Evolutionary conservation across 23 tunicate genomes (phyloP).

Genomic region (Aplidium turbinatum): DNA sequence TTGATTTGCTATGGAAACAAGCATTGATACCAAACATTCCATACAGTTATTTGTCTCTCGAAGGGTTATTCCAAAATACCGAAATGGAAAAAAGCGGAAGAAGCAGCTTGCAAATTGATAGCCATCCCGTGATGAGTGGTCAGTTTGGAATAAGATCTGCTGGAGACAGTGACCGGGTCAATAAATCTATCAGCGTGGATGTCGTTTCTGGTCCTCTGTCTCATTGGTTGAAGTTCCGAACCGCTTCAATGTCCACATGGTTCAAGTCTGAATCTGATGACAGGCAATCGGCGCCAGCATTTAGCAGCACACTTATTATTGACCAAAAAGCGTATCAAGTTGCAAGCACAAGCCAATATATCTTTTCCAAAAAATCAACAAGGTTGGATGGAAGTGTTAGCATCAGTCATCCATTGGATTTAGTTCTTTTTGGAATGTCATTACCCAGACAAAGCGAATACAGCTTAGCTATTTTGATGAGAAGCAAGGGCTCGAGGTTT

Average conservation of each 20-base stretch:
- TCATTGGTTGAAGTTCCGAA: constrained; percentile 16
- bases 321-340: constrained; percentile 13
- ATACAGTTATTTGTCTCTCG: not conserved
- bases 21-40: not conserved
- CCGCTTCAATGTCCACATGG: constrained; percentile 16
- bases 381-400: too few species aligned
- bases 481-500: constrained; percentile 6
- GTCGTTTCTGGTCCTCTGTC: constrained; percentile 36
- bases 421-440: constrained; percentile 24
- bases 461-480: not conserved
- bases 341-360: too few species aligned
- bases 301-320: constrained; percentile 11
- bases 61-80: not conserved
- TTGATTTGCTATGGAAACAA: constrained; percentile 66
- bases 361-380: too few species aligned
- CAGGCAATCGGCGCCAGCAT: constrained; percentile 12
- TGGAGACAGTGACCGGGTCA: not conserved
- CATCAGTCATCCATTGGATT: constrained; percentile 34
- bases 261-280: constrained; percentile 2
- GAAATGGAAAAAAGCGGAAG: constrained; percentile 1
- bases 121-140: constrained; percentile 42
- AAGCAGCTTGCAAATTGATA: constrained; percentile 34
- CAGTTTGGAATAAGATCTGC: not conserved
- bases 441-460: constrained; percentile 28
- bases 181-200: not conserved